Evolutionary conservation across 2,797 vertebrate genomes (phyloP).

Genomic region (Pseudopleuronectes americanus): DNA sequence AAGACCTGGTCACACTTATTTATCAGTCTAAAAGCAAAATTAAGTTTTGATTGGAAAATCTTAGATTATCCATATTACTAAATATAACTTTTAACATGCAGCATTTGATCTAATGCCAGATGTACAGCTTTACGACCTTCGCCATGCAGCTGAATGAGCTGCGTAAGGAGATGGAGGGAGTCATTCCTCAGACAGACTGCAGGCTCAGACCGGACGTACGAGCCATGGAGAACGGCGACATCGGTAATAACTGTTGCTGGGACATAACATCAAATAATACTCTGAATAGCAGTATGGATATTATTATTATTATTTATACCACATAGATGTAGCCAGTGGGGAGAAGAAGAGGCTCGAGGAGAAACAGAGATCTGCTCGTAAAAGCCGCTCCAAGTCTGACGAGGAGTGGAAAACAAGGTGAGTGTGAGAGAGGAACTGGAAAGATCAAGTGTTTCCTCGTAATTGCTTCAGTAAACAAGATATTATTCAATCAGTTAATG

Average conservation of each 20-base stretch:
- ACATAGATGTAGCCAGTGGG: slow-evolving; percentile 91
- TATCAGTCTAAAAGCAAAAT: too few relatives aligned
- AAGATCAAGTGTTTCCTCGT: too few relatives aligned
- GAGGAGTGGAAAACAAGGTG: slow-evolving; percentile 94
- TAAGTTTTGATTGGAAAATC: too few relatives aligned
- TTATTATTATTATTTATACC: not conserved
- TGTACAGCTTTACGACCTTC: slow-evolving; percentile 97
- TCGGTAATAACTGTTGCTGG: slow-evolving; percentile 81
- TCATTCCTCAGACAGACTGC: slow-evolving; percentile 94
- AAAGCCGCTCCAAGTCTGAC: slow-evolving; percentile 91
- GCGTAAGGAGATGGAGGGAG: slow-evolving; percentile 90
- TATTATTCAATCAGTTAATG: too few relatives aligned
- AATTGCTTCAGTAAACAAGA: not conserved
- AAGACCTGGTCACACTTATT: too few relatives aligned
- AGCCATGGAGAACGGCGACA: slow-evolving; percentile 98
- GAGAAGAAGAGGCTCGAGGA: slow-evolving; percentile 98
- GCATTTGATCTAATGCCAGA: slow-evolving; percentile 77
- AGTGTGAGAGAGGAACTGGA: slow-evolving; percentile 17
- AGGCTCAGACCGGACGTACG: slow-evolving; percentile 93
- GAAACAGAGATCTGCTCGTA: slow-evolving; percentile 93
- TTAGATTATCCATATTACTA: too few relatives aligned
- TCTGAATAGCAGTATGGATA: not conserved
- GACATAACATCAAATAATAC: not conserved
- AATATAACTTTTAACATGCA: not conserved
- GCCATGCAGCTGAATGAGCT: slow-evolving; percentile 97